Conservation (phyloP, 2,797 vertebrate genomes). For the Bradypodion ventrale region DNA sequence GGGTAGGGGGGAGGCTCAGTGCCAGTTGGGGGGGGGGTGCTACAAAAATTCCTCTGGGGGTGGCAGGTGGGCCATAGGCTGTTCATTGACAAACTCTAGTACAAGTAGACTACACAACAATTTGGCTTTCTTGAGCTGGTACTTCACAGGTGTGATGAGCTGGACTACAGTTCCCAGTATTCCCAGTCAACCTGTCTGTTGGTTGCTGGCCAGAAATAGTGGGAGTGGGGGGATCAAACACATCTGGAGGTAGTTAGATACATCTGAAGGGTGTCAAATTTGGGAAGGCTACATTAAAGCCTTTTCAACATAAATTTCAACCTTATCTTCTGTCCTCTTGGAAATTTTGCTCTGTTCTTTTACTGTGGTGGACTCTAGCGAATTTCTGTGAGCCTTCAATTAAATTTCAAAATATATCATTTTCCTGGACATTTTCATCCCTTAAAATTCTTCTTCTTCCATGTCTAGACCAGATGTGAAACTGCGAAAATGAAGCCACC, state of each 20-base stretch:
- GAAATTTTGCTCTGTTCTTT: constrained; percentile 44
- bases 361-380: constrained; percentile 39
- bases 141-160: neutral
- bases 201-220: neutral
- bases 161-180: neutral
- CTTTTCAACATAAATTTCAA: constrained; percentile 27
- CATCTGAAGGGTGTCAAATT: neutral
- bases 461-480: no score
- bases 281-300: neutral
- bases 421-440: neutral
- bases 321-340: constrained; percentile 40
- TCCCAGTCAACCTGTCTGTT: neutral
- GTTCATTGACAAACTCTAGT: no score
- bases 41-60: no score
- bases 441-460: no score
- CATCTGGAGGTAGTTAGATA: neutral
- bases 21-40: no score
- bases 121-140: neutral
- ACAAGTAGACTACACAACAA: neutral
- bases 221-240: no score
- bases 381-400: constrained; percentile 57
- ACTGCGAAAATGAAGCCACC: no score
- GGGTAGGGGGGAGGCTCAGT: no score
- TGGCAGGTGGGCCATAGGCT: no score
- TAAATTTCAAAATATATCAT: constrained; percentile 33